Conservation (phyloP, 2,797 vertebrate genomes). For the Enteromius viviparus region DNA sequence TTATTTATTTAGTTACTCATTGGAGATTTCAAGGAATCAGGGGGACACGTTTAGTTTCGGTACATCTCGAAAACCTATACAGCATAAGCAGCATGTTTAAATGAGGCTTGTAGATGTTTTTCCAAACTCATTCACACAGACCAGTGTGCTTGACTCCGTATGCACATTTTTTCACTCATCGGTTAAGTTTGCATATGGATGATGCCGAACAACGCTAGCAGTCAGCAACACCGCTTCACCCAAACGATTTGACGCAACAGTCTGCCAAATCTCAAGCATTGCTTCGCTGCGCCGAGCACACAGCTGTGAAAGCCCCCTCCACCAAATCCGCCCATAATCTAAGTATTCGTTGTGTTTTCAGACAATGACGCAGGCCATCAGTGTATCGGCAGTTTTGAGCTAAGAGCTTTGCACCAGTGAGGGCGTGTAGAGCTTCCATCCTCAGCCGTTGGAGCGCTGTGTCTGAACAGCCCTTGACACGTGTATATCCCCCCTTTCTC, state of each 20-base stretch:
- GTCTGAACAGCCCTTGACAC: conserved; percentile 49
- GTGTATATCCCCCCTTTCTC: conserved; percentile 24
- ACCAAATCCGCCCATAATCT: conserved; percentile 35
- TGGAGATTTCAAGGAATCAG: conserved; percentile 3
- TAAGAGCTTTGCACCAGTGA: conserved; percentile 27
- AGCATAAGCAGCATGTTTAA: neutral
- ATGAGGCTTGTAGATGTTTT: conserved; percentile 8
- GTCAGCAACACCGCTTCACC: conserved; percentile 34
- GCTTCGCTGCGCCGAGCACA: conserved; percentile 41
- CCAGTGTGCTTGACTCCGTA: neutral
- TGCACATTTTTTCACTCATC: conserved; percentile 29
- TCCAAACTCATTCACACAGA: conserved; percentile 10
- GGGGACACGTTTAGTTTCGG: neutral
- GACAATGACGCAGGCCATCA: conserved; percentile 43
- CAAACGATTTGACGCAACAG: conserved; percentile 47
- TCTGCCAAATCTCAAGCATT: conserved; percentile 44
- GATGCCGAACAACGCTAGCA: conserved; percentile 27
- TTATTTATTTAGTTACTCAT: neutral
- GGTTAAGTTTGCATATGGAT: conserved; percentile 31
- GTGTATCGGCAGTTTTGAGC: conserved; percentile 33
- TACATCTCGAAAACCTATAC: neutral
- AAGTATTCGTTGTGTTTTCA: conserved; percentile 34
- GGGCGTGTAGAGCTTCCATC: conserved; percentile 8
- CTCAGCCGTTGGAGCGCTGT: conserved; percentile 35
- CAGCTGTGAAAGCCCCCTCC: conserved; percentile 33